These are phyloP conservation scores for Drosophila mettleri DNA, from an alignment of 2,888 invertebrate species.

Conservation along the genomic window DNA sequence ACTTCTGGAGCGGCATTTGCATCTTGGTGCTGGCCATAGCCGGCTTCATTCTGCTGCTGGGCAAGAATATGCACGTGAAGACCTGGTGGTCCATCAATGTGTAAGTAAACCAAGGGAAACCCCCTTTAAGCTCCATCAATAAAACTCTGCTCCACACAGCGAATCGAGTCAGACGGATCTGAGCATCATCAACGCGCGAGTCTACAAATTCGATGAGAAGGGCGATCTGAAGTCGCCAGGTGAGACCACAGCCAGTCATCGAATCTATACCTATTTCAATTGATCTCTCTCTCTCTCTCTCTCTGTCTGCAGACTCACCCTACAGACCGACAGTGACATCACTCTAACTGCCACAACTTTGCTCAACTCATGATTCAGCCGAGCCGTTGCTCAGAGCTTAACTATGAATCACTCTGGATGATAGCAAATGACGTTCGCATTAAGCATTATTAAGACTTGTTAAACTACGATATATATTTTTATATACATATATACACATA, in stretches of 20 bases:
- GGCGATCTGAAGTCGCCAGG: conserved; percentile 66
- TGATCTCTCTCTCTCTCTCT: not conserved
- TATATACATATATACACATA: not conserved
- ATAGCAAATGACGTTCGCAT: conserved; percentile 23
- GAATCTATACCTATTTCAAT: not conserved
- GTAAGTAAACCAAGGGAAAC: conserved; percentile 50
- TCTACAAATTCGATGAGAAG: conserved; percentile 71
- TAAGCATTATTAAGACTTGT: conserved; percentile 54
- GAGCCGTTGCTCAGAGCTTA: conserved; percentile 17
- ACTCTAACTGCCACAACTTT: conserved; percentile 44
- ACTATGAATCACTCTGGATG: conserved; percentile 28
- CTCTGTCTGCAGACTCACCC: conserved; percentile 56
- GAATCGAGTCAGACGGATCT: conserved; percentile 71
- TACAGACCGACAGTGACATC: conserved; percentile 70
- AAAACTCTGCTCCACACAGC: conserved; percentile 13
- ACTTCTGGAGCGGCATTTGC: conserved; percentile 81
- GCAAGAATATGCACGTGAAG: conserved; percentile 73
- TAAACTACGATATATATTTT: conserved; percentile 16
- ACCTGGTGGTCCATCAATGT: conserved; percentile 80
- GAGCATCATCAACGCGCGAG: conserved; percentile 71
- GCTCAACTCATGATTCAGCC: conserved; percentile 17
- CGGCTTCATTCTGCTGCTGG: conserved; percentile 73
- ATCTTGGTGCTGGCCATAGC: conserved; percentile 72
- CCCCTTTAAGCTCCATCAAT: not conserved
- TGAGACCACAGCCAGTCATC: conserved; percentile 3